Base-by-base conservation (phyloP, 2,797 vertebrate species). In the Hyperoplus immaculatus region DNA sequence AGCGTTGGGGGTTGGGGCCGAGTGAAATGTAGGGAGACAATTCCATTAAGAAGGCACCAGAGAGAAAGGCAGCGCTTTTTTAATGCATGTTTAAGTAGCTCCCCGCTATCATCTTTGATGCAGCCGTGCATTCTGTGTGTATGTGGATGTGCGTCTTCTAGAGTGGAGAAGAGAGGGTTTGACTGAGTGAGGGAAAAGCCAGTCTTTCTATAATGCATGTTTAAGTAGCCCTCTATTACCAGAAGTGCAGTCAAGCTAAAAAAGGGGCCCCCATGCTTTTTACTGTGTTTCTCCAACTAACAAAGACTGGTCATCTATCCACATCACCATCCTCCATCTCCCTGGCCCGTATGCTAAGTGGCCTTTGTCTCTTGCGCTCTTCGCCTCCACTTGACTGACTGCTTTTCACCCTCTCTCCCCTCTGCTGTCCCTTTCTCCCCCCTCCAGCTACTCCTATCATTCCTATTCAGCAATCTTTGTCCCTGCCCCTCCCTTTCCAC, bases 291-390 rank as follows among this genome's bases (percentile, higher is more conserved):
- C 94, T 94, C 92, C 85, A 92, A 92, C 92, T 93, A 94, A 94
- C 94, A 94, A 94, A 94, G 93, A 93, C 91, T 89, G 92, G 93
- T 94, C 94, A 95, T 94, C 94, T 94, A 93, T 95, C 94, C 94
- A 94, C 93, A 94, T 94, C 93, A 92, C 90, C 91, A 92, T 92
- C 92, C 91, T 92, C 93, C 92, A 93, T 93, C 91, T 92, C 92
- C 81, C 85, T 94, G 91, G 92, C 92, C 92, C 86, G 91, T 93
- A 94, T 94, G 94, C 94, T 94, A 94, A 94, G 92, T 94, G 93
- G 93, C 92, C 94, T 94, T 94, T 94, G 94, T 94, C 92, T 95
- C 92, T 92, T 87, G 86, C 76, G 89, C 93, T 92, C 91, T 92
- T 92, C 85, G 88, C 92, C 93, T 95, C 89, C 93, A 92, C 94